Base-by-base conservation (phyloP, 2,113 vertebrate species). In the Trochalopteron elliotii region DNA sequence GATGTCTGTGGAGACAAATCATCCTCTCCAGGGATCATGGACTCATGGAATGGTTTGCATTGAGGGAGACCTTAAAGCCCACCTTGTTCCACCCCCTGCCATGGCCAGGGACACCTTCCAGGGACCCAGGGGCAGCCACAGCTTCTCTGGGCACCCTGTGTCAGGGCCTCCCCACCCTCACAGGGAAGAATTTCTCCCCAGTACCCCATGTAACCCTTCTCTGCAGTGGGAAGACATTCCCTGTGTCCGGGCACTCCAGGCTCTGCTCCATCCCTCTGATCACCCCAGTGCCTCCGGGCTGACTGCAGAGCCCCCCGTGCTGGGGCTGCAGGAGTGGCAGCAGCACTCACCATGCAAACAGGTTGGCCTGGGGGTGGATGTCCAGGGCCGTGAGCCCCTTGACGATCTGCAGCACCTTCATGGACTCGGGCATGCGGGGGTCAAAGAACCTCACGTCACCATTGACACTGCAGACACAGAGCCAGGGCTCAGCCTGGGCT, bases 401-500 rank as follows among this genome's bases (percentile, higher is more conserved):
- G 84, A 99, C 99, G 2, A 99, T 99, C 98, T 99, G 99, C 64
- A 99, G 97, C 76, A 99, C 98, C 33, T 98, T 99, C 96, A 99
- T 97, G 2, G 99, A 99, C 96, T 99, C 99, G 0, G 99, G 98
- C 90, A 98, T 96, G 91, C 99, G 98, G 0, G 98, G 99, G 50
- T 99, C 99, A 8, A 99, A 99, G 98, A 99, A 99, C 6, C 99
- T 98, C 49, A 99, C 99, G 6, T 99, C 99, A 24, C 99, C 99
- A 1, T 99, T 99, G 12, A 99, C 99, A 1, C 99, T 99, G 97
- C 15, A 56, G 12, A 60, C 25, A 94, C 56, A 95, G 0, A 9
- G 87, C 12, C 53, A 15, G 31, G 4, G 0, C 9, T 97, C 92
- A 83, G 78, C 9, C 39, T 4, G 9, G 2, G 15, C 5, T 37